A percentile compares a stretch with the other conserved stretches of the same genome.
These are phyloP conservation scores for Andrena minutula DNA, from an alignment of 2,888 invertebrate species.

Conservation along the genomic window DNA sequence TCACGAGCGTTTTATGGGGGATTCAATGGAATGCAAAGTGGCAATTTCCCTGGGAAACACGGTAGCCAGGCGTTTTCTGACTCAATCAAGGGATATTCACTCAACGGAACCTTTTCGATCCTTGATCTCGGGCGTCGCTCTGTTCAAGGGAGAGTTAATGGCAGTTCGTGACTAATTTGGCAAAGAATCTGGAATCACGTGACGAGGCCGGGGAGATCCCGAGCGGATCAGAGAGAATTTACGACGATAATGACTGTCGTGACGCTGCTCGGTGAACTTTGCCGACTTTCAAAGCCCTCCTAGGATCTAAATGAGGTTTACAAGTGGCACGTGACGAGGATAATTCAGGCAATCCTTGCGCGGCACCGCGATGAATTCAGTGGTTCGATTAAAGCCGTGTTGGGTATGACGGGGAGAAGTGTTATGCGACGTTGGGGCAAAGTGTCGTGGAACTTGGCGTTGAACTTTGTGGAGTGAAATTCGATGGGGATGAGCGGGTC, in stretches of 20 bases:
- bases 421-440: slow-evolving; percentile 18
- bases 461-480: background rate
- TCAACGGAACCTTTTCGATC: background rate
- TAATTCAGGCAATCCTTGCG: slow-evolving; percentile 18
- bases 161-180: slow-evolving; percentile 35
- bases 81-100: slow-evolving; percentile 19
- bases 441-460: slow-evolving; percentile 5
- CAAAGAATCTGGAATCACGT: slow-evolving; percentile 34
- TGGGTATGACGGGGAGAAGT: slow-evolving; percentile 24
- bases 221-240: slow-evolving; percentile 46
- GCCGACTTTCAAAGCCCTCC: slow-evolving; percentile 51
- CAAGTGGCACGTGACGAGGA: slow-evolving; percentile 59
- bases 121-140: background rate
- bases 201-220: slow-evolving; percentile 8
- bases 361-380: slow-evolving; percentile 30
- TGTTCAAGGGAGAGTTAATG: slow-evolving; percentile 32
- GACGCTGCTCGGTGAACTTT: slow-evolving; percentile 49
- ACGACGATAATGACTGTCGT: slow-evolving; percentile 52
- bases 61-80: background rate
- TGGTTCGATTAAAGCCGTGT: slow-evolving; percentile 42
- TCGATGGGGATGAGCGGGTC: background rate
- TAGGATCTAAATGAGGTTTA: slow-evolving; percentile 58
- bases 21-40: background rate
- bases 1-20: background rate
- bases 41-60: slow-evolving; percentile 9